Percentiles rank a stretch among this genome's conserved stretches.
Conservation (phyloP, 2,888 invertebrate species). For the Deilephila porcellus region DNA sequence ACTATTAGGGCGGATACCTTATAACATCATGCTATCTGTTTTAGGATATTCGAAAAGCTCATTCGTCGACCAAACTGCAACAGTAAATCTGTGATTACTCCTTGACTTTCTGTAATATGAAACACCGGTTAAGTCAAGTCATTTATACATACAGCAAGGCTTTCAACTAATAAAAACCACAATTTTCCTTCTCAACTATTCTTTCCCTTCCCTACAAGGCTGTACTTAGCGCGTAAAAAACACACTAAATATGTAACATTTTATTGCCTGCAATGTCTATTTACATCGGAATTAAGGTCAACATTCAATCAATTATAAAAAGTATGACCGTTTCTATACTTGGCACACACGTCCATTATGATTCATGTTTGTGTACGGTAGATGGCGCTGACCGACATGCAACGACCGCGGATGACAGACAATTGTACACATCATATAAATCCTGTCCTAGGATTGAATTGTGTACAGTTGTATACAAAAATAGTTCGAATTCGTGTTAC, state of each 20-base stretch:
- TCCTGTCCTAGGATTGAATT: slow-evolving; percentile 11
- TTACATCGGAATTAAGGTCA: not conserved
- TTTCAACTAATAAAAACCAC: not conserved
- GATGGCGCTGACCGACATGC: slow-evolving; percentile 26
- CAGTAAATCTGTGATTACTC: no score
- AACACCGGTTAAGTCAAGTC: no score
- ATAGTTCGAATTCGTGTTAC: not conserved
- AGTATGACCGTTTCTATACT: not conserved
- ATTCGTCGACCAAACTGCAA: no score
- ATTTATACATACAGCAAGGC: not conserved
- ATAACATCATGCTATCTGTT: no score
- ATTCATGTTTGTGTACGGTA: not conserved
- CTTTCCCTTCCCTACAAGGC: no score
- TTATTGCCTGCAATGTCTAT: not conserved
- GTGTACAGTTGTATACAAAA: slow-evolving; percentile 14
- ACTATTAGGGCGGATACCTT: no score
- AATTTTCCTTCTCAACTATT: not conserved
- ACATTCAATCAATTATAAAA: slow-evolving; percentile 17
- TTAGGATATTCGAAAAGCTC: no score
- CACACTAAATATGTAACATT: not conserved
- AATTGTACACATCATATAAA: slow-evolving; percentile 23
- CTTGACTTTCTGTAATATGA: no score
- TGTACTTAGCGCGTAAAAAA: not conserved
- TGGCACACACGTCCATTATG: not conserved
- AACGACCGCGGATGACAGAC: slow-evolving; percentile 16